These are phyloP conservation scores for Pangasianodon gigas DNA, from an alignment of 2,113 vertebrate species.

Conservation along the genomic window DNA sequence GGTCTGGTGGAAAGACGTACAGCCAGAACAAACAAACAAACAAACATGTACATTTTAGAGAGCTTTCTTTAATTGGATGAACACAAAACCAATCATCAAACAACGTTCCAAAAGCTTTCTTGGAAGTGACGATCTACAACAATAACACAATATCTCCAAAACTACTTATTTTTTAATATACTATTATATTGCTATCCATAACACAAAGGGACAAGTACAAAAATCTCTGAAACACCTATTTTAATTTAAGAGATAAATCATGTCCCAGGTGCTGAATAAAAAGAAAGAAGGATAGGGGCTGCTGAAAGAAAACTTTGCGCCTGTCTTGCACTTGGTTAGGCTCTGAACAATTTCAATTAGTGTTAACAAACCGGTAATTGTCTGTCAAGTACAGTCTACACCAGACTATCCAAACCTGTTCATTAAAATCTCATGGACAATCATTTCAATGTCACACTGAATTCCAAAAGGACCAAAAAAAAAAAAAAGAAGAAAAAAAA, in stretches of 20 bases:
- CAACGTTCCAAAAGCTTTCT: neutral
- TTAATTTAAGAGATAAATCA: neutral
- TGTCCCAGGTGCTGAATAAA: neutral
- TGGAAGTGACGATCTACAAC: neutral
- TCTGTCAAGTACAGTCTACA: neutral
- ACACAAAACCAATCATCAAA: neutral
- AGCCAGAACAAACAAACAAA: neutral
- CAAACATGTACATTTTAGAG: neutral
- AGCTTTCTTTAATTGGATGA: neutral
- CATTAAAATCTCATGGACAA: no score
- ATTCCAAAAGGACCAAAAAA: neutral
- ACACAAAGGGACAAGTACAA: neutral
- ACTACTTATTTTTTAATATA: constrained; percentile 15
- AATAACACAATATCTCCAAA: neutral
- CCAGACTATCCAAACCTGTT: neutral
- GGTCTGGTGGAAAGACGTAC: neutral
- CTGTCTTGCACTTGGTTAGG: neutral
- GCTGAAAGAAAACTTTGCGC: neutral
- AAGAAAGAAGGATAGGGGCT: neutral
- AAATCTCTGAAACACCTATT: neutral
- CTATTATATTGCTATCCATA: neutral
- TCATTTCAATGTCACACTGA: no score
- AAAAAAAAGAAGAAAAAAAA: neutral
- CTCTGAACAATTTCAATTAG: neutral
- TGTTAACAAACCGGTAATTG: neutral